Evolutionary conservation across 2,113 vertebrate species (phyloP).

Genomic region (Theristicus caerulescens): DNA sequence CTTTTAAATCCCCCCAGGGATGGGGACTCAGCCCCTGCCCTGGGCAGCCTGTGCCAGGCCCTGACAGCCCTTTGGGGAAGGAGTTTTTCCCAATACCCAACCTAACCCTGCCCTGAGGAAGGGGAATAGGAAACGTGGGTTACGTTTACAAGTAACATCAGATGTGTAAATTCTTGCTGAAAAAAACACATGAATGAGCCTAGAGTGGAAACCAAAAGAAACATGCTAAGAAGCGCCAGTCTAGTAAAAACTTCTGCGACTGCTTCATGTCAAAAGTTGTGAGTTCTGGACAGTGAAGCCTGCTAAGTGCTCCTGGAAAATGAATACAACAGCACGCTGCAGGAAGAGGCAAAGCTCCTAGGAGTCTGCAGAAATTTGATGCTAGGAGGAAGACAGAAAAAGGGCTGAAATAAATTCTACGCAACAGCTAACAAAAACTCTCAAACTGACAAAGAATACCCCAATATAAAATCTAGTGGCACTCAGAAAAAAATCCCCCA

Average conservation of each 20-base stretch:
- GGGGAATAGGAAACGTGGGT: not conserved
- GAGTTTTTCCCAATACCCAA: not conserved
- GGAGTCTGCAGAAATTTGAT: too few relatives aligned
- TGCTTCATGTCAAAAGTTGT: not conserved
- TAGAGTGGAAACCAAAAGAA: not conserved
- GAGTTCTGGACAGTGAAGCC: not conserved
- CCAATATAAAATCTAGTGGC: not conserved
- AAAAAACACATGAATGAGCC: not conserved
- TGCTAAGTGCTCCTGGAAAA: not conserved
- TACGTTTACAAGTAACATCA: not conserved
- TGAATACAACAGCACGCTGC: accelerated
- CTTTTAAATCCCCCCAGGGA: not conserved
- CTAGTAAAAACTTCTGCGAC: not conserved
- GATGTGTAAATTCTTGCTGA: not conserved
- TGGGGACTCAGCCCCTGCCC: accelerated
- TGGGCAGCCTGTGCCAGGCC: not conserved
- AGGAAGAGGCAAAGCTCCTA: not conserved
- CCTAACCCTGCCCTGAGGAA: not conserved
- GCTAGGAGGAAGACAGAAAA: too few relatives aligned
- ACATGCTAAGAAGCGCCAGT: not conserved
- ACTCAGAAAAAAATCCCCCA: not conserved
- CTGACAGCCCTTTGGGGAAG: not conserved
- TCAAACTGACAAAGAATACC: not conserved
- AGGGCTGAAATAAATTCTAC: not conserved
- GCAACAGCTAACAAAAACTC: not conserved